These are phyloP conservation scores for Theodoxus fluviatilis DNA, from an alignment of 2,888 invertebrate species.

Conservation along the genomic window DNA sequence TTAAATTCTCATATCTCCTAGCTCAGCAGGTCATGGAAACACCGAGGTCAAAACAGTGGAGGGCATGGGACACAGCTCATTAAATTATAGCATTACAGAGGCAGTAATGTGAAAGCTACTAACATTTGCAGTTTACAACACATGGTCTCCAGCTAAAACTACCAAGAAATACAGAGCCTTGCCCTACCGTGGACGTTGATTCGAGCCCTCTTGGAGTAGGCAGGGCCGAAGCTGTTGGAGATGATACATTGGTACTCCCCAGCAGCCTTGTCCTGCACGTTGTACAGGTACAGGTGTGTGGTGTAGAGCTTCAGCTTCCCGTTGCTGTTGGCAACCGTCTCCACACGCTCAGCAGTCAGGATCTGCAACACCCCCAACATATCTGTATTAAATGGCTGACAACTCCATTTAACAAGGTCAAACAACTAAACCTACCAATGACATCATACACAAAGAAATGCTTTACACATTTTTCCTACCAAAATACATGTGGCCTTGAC, in stretches of 20 bases:
- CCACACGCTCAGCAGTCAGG: conserved; percentile 35
- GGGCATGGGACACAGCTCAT: too few relatives aligned
- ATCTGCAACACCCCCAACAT: conserved; percentile 34
- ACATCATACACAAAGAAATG: not conserved
- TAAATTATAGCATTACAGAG: too few relatives aligned
- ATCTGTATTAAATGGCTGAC: not conserved
- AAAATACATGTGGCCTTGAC: too few relatives aligned
- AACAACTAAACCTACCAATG: not conserved
- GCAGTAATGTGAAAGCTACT: too few relatives aligned
- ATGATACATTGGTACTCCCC: conserved; percentile 94
- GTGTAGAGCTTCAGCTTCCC: conserved; percentile 64
- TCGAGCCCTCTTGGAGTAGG: conserved; percentile 85
- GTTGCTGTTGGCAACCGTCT: conserved; percentile 40
- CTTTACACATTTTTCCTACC: too few relatives aligned
- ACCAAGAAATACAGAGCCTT: too few relatives aligned
- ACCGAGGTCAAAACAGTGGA: too few relatives aligned
- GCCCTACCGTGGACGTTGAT: conserved; percentile 82
- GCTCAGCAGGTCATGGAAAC: too few relatives aligned
- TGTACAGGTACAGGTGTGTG: conserved; percentile 77
- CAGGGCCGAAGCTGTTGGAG: conserved; percentile 85
- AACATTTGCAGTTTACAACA: too few relatives aligned
- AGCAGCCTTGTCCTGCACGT: conserved; percentile 81
- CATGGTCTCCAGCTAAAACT: too few relatives aligned
- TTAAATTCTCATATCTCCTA: too few relatives aligned
- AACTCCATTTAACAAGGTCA: not conserved